phyloP scores from a whole-genome alignment of 2,797 vertebrate genomes.

The Oceanodroma leucorhoa region DNA sequence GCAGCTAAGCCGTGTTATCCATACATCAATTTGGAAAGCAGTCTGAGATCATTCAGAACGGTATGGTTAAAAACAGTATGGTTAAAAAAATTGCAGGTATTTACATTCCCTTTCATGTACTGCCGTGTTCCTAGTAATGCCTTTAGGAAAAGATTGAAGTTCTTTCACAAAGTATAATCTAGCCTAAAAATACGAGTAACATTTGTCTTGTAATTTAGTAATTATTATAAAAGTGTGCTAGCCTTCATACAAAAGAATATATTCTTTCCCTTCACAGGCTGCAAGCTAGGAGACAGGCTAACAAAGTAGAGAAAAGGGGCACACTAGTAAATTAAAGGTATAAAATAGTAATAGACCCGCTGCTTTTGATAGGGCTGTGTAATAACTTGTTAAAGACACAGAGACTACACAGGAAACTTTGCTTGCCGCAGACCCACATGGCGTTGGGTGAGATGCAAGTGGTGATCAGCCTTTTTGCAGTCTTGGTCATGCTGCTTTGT shows the following conservation, averaged over 20 bases:
- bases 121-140: neutral
- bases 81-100: neutral
- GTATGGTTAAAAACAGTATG: neutral
- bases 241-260: neutral
- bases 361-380: neutral
- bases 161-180: neutral
- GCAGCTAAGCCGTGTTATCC: neutral
- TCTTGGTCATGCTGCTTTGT: rapidly evolving
- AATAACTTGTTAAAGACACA: neutral
- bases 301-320: neutral
- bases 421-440: rapidly evolving
- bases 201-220: neutral
- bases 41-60: neutral
- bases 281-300: neutral
- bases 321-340: neutral
- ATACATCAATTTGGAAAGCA: neutral
- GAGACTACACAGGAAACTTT: neutral
- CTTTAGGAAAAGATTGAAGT: neutral
- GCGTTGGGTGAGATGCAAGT: rapidly evolving
- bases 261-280: neutral
- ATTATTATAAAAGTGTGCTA: neutral
- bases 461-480: neutral
- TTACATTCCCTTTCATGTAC: neutral
- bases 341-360: neutral
- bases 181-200: neutral